Conservation (phyloP, 1,140 invertebrate genomes). For the Campoletis sonorensis region DNA sequence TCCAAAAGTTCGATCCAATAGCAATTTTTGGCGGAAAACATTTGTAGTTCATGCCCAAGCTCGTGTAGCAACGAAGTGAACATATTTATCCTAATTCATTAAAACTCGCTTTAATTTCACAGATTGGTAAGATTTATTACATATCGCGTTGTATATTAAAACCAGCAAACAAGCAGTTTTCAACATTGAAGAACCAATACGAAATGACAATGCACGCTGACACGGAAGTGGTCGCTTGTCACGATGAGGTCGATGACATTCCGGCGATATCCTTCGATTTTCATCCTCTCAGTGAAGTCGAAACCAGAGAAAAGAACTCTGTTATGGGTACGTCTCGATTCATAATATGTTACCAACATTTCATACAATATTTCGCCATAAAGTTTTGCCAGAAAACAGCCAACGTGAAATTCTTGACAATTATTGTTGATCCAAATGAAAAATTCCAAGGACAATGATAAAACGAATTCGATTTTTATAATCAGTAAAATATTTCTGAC, state of each 20-base stretch:
- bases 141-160: constrained; percentile 90
- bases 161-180: constrained; percentile 94
- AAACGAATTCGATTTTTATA: too few relatives aligned
- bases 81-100: constrained; percentile 24
- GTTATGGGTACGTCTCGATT: constrained; percentile 81
- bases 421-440: too few relatives aligned
- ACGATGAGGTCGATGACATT: constrained; percentile 79
- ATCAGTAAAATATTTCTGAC: too few relatives aligned
- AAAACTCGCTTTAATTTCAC: constrained; percentile 55
- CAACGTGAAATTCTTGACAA: too few relatives aligned
- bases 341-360: not conserved
- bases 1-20: too few relatives aligned
- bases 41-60: too few relatives aligned
- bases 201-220: constrained; percentile 95
- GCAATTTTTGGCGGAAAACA: not conserved
- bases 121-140: constrained; percentile 92
- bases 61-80: too few relatives aligned
- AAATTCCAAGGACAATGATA: too few relatives aligned
- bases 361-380: too few relatives aligned
- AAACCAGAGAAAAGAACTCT: constrained; percentile 81
- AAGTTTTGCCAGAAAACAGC: constrained; percentile 16
- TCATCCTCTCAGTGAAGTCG: constrained; percentile 86
- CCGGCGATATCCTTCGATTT: constrained; percentile 92
- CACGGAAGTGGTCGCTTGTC: constrained; percentile 85
- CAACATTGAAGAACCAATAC: constrained; percentile 93